Evolutionary conservation across 2,113 vertebrate genomes (phyloP).

Genomic region (Antigone vipio): DNA sequence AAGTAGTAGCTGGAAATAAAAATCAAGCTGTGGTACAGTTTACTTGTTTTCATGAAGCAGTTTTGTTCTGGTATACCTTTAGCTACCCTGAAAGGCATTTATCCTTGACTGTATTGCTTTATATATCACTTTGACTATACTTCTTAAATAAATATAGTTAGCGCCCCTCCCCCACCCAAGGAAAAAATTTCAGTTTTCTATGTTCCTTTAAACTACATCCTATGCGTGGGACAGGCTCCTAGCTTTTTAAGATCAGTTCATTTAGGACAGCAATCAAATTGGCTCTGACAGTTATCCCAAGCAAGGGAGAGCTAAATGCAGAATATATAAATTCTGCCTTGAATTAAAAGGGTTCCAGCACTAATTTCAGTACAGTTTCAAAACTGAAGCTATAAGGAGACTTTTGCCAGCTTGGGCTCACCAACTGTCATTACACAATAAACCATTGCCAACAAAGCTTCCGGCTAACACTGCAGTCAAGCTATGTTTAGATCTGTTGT

Average conservation of each 20-base stretch:
- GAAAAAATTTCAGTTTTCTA: neutral
- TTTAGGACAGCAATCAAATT: neutral
- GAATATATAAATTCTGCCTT: neutral
- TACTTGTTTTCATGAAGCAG: neutral
- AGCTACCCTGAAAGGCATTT: neutral
- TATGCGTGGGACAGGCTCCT: neutral
- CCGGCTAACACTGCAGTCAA: neutral
- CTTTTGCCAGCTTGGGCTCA: neutral
- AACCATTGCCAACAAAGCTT: neutral
- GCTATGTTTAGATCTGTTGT: too few species aligned
- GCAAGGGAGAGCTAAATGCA: neutral
- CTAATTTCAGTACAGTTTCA: neutral
- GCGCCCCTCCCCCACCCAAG: neutral
- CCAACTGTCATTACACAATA: neutral
- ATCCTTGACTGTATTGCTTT: neutral
- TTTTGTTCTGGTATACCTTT: neutral
- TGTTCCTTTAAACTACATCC: neutral
- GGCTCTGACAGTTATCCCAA: neutral
- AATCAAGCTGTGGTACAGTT: neutral
- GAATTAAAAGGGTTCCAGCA: neutral
- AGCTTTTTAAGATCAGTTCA: neutral
- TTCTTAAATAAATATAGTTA: neutral
- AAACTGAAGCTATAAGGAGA: neutral
- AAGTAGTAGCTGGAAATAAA: neutral
- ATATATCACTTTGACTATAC: neutral